These are phyloP conservation scores for Theretra japonica DNA, from an alignment of 2,888 invertebrate genomes.

Conservation along the genomic window DNA sequence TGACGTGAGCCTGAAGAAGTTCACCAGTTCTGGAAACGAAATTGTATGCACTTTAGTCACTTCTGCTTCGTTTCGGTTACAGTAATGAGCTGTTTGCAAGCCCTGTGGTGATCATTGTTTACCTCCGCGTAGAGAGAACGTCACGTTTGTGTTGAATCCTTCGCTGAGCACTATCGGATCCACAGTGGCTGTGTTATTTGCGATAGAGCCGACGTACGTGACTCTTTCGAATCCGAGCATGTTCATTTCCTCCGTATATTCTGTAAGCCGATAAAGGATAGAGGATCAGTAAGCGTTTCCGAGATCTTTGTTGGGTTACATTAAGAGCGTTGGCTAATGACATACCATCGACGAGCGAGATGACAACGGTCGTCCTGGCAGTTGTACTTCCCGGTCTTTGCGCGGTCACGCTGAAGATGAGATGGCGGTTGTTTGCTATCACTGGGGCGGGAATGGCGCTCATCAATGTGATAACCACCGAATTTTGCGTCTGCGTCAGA, in stretches of 20 bases:
- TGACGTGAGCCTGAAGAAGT: conserved; percentile 36
- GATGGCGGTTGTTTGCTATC: conserved; percentile 31
- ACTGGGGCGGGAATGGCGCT: conserved; percentile 36
- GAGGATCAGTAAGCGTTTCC: too few species aligned
- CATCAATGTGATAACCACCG: conserved; percentile 29
- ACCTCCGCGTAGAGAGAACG: background rate
- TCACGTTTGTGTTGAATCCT: background rate
- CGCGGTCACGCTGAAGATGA: conserved; percentile 34
- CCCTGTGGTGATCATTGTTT: background rate
- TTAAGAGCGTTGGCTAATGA: conserved; percentile 32
- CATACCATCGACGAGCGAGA: conserved; percentile 37
- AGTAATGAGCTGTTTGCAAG: background rate
- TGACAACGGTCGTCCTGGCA: conserved; percentile 39
- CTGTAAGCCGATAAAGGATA: background rate
- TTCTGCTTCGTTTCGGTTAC: too few species aligned
- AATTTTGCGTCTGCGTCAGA: conserved; percentile 26
- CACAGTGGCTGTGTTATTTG: background rate
- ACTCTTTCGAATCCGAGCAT: conserved; percentile 13
- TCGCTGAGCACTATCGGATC: background rate
- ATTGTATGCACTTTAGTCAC: too few species aligned
- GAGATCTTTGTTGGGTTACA: too few species aligned
- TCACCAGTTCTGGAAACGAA: conserved; percentile 37
- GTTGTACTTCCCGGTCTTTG: conserved; percentile 34
- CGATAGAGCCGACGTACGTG: conserved; percentile 8
- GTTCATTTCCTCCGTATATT: conserved; percentile 13